phyloP scores from a whole-genome alignment of 2,113 vertebrate genomes.

The Poecile atricapillus region DNA sequence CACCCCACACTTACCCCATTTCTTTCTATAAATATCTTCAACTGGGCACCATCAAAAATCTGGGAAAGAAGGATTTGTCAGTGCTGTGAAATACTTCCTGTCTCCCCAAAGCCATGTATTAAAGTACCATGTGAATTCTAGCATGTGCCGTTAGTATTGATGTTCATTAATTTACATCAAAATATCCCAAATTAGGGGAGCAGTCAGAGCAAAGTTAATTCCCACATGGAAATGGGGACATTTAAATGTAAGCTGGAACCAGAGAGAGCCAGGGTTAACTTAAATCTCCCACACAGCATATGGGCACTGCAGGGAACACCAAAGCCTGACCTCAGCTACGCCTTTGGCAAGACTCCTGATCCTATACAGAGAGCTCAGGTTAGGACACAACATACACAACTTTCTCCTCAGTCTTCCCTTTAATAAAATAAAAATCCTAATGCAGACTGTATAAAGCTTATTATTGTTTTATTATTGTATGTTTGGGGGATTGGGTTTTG shows the following conservation, averaged over 20 bases:
- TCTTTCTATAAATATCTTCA: background rate
- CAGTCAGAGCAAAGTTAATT: background rate
- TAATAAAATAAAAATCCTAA: background rate
- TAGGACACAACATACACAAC: background rate
- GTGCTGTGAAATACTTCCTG: background rate
- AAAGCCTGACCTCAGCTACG: background rate
- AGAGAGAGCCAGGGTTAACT: background rate
- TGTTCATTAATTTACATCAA: background rate
- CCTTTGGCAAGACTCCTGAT: background rate
- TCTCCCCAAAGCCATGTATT: background rate
- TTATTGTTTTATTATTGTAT: too few relatives aligned
- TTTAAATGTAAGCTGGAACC: background rate
- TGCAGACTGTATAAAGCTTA: background rate
- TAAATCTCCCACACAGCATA: background rate
- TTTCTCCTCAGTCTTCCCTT: background rate
- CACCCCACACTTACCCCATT: background rate
- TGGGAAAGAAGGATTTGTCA: background rate
- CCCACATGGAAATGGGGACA: background rate
- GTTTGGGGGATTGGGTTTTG: background rate
- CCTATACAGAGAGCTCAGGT: background rate
- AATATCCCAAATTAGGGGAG: background rate
- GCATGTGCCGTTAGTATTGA: rapidly evolving
- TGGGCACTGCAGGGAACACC: background rate
- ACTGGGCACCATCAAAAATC: background rate
- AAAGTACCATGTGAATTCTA: background rate